Evolutionary conservation across 1,140 invertebrate genomes (phyloP), one percentile per base, ranked within the genome.

Genomic region (Drosophila ercepeae): DNA sequence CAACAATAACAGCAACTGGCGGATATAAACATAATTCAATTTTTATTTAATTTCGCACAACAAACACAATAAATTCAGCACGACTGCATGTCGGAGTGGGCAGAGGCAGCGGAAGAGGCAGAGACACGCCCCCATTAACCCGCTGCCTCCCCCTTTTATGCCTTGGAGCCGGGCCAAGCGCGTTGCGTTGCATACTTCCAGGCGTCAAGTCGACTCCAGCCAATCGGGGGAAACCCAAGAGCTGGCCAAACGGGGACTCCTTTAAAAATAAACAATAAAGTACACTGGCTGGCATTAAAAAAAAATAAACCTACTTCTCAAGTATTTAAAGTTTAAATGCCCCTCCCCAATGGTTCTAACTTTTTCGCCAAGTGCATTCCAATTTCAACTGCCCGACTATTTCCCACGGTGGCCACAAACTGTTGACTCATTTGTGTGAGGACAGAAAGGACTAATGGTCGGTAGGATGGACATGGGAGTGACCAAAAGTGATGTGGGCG

Each of bases 21-120:
- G 81, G 76, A 84, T 81, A 84, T 86, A 84, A 84, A 86, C 73
- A 86, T 86, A 86, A 86, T 86, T 86, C 82, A 86, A 86, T 86
- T 86, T 86, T 86, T 86, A 86, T 86, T 86, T 86, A 86, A 86
- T 86, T 86, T 79, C 51, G 82, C 52, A 81, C 77, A 86, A 86
- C 82, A 86, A 86, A 82, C 60, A 88, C 83, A 81, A 86, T 86
- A 88, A 86, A 88, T 86, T 88, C 81, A 61, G 73, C 68, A 58
- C 61, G 81, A 86, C 81, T 83, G 63, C 58, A 73, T 54, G 68
- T 39, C 25, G 50, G 51, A 36, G 1, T 18, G 45, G 29, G 32
- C 4, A 53, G n/a, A 34, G 29, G n/a, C 21, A 5, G n/a, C n/a
- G n/a, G n/a, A n/a, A n/a, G 23, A 23, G 41, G 8, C 21, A 53